Base-by-base conservation (phyloP, 2,888 invertebrate species). In the Pollenia griseotomentosa region DNA sequence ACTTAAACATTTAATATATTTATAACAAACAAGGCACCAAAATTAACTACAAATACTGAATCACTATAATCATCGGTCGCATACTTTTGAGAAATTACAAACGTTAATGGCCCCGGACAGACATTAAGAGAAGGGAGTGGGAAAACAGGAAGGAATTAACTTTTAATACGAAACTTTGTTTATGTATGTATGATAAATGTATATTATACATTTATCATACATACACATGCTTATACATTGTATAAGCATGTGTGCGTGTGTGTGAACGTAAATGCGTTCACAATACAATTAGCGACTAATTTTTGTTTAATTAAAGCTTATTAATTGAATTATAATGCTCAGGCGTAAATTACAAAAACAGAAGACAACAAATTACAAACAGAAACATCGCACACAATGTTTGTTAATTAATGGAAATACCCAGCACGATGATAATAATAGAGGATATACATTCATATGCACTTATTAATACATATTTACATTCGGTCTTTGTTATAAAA, bases 321-420 rank as follows among this genome's bases (percentile, higher is more conserved):
- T 84, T 86, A 86, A 88, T 88, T 88, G 86, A 86, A 86, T 88
- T 86, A 88, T 86, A 88, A 88, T 88, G 86, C 84, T 46, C 74
- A 61, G 75, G 83, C 86, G 86, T 86, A 86, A 84, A 88, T 86
- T 82, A 86, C 55, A 78, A n/a, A 44, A 51, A 74, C 68, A 59
- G 40, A 55, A 61, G 46, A 53, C 53, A 75, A 55, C 61, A 75
- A 77, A 63, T 70, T 70, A 63, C 46, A 87, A 61, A 66, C 44
- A 53, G 16, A 66, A 75, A 68, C 61, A 66, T 46, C 51, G 33
- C 33, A 40, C 33, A 63, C 71, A 61, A 77, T 70, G 19, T 46
- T 11, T 19, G 7, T 55, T 63, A 83, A 71, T 77, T 70, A 71
- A 68, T 70, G 75, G n/a, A 42, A 66, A 48, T 51, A 61, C 19